These are phyloP conservation scores for Accipiter virgatus DNA, from an alignment of 2,113 vertebrate genomes.

Conservation along the genomic window DNA sequence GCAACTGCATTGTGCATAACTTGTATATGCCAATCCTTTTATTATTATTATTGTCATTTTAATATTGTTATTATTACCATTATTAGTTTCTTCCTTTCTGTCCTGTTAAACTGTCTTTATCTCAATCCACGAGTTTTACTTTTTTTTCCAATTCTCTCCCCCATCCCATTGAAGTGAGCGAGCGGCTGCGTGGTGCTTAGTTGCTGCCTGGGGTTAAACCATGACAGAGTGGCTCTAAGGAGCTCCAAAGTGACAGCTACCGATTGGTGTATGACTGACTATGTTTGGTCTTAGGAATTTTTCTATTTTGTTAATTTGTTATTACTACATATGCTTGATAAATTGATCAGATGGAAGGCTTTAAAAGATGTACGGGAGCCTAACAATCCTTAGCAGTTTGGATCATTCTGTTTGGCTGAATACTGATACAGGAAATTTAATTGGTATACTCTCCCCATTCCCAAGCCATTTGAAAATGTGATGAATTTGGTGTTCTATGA, in stretches of 20 bases:
- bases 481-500: neutral
- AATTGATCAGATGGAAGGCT: neutral
- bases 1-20: no score
- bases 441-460: neutral
- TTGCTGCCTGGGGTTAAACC: no score
- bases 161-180: no score
- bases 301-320: neutral
- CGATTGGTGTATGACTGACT: neutral
- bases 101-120: no score
- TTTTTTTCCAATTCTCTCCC: no score
- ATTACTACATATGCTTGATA: neutral
- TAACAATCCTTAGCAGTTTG: neutral
- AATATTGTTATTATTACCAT: no score
- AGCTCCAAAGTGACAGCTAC: neutral
- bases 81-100: no score
- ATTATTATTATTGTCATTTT: no score
- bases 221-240: neutral
- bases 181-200: no score
- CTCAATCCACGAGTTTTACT: no score
- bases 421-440: neutral
- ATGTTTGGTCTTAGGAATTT: neutral
- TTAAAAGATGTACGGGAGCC: neutral
- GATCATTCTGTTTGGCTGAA: neutral
- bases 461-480: neutral
- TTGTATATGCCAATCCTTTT: no score